Evolutionary conservation across 2,888 invertebrate species (phyloP).

Genomic region (Apodemia zela): DNA sequence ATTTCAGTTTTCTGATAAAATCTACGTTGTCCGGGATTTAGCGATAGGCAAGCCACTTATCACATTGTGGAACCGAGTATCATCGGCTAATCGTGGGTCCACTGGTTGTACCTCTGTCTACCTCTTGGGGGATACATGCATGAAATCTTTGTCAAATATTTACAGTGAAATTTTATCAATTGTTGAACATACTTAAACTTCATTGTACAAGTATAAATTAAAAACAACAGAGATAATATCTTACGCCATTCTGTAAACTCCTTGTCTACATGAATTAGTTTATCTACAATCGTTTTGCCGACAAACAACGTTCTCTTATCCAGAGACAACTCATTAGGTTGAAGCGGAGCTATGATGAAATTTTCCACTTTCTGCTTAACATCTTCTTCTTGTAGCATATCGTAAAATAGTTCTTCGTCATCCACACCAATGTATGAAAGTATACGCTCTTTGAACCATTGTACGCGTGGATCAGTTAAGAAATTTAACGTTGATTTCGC

Average conservation of each 20-base stretch:
- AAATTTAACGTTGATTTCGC: slow-evolving; percentile 39
- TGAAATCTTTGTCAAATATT: too few species aligned
- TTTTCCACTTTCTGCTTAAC: slow-evolving; percentile 61
- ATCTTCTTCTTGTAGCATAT: slow-evolving; percentile 78
- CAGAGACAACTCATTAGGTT: slow-evolving; percentile 55
- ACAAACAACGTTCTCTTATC: slow-evolving; percentile 83
- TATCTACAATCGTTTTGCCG: slow-evolving; percentile 85
- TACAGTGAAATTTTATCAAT: too few species aligned
- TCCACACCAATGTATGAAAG: slow-evolving; percentile 78
- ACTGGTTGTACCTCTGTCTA: too few species aligned
- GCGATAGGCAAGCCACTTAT: too few species aligned
- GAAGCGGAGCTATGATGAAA: slow-evolving; percentile 46
- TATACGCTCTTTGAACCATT: slow-evolving; percentile 86
- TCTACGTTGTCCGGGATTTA: too few species aligned
- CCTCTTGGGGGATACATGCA: too few species aligned
- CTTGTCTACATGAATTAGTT: slow-evolving; percentile 84
- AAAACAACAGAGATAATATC: slow-evolving; percentile 34
- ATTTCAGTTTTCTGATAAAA: too few species aligned
- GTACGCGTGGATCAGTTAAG: slow-evolving; percentile 77
- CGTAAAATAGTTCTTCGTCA: slow-evolving; percentile 79
- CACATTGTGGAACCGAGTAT: too few species aligned
- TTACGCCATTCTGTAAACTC: slow-evolving; percentile 89
- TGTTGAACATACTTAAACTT: too few species aligned
- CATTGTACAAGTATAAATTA: background rate
- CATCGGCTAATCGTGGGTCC: too few species aligned